Conservation (phyloP, 2,113 vertebrate genomes). For the Octodon degus region DNA sequence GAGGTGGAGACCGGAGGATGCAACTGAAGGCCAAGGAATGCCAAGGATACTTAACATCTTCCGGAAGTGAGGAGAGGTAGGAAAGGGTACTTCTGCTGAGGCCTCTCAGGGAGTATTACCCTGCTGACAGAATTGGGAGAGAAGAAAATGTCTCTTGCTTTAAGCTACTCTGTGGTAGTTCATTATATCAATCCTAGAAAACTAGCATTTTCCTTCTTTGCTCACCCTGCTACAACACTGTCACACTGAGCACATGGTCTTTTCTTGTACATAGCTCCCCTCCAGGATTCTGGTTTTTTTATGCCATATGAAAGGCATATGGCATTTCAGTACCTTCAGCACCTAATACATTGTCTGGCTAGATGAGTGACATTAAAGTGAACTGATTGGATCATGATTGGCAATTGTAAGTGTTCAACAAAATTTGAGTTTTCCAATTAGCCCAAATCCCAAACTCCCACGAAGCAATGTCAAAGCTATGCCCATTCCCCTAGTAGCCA, state of each 20-base stretch:
- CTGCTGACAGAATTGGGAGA: neutral
- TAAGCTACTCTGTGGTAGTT: neutral
- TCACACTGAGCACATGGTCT: neutral
- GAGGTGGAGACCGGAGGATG: neutral
- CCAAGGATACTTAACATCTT: neutral
- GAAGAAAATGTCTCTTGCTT: neutral
- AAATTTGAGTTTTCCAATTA: neutral
- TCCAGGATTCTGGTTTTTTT: neutral
- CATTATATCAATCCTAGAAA: neutral
- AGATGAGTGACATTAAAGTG: conserved; percentile 12
- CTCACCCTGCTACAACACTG: neutral
- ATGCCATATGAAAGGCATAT: neutral
- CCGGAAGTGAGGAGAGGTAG: neutral
- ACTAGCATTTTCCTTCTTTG: neutral
- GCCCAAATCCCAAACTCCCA: neutral
- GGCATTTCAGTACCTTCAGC: neutral
- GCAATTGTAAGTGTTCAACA: neutral
- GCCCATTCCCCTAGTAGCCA: neutral
- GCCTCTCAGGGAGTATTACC: neutral
- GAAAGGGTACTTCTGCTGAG: neutral
- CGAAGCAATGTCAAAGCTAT: neutral
- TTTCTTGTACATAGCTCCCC: neutral
- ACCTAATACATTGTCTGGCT: neutral
- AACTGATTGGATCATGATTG: neutral
- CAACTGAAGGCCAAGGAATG: neutral